Evolutionary conservation across 2,113 vertebrate species (phyloP).

Genomic region (Mus musculus): GRCm39 chr12:43654501-43655000

Average conservation of each 20-base stretch:
- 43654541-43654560: conserved; percentile 28
- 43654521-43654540: not conserved
- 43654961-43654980: no score
- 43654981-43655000: no score
- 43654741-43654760: not conserved
- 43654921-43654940: no score
- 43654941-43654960: no score
- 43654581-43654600: not conserved
- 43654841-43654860: no score
- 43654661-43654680: not conserved
- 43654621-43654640: conserved; percentile 2
- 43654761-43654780: not conserved
- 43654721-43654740: not conserved
- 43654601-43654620: not conserved
- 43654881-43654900: no score
- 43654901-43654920: no score
- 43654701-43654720: not conserved
- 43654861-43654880: no score
- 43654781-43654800: no score
- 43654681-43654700: not conserved
- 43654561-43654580: not conserved
- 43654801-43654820: no score
- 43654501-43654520: not conserved
- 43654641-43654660: no score
- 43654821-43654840: no score